Evolutionary conservation across 1,140 invertebrate genomes (phyloP).

Genomic region (Wasmannia auropunctata): DNA sequence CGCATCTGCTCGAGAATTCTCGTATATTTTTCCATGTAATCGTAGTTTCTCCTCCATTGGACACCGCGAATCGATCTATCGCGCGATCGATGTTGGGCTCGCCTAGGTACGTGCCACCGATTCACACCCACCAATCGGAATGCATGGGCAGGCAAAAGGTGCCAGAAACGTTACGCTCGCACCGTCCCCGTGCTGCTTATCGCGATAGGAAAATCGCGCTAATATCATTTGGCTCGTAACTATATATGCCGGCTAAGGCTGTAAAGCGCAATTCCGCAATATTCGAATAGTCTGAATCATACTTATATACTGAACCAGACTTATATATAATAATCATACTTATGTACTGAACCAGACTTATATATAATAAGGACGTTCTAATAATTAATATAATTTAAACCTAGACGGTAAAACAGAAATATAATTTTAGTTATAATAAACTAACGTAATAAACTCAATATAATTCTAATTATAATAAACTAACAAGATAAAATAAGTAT

Average conservation of each 20-base stretch:
- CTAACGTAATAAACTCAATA: not conserved
- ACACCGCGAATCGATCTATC: slow-evolving; percentile 30
- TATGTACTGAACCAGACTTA: not conserved
- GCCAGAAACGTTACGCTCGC: slow-evolving; percentile 34
- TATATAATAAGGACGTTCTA: not conserved
- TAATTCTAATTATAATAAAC: not conserved
- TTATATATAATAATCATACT: not conserved
- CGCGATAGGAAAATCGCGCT: slow-evolving; percentile 53
- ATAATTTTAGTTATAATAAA: not conserved
- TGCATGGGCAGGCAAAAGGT: slow-evolving; percentile 64
- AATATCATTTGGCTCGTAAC: slow-evolving; percentile 25
- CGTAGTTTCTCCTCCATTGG: slow-evolving; percentile 29
- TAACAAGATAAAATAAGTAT: not conserved
- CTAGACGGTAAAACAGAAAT: not conserved
- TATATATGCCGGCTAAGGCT: not conserved
- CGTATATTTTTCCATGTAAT: slow-evolving; percentile 24
- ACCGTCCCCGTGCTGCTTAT: slow-evolving; percentile 48
- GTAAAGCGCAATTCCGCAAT: not conserved
- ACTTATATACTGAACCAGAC: not conserved
- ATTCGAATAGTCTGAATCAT: not conserved
- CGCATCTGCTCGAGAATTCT: not conserved
- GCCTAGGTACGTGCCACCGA: slow-evolving; percentile 48
- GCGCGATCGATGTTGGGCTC: slow-evolving; percentile 8
- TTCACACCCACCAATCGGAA: slow-evolving; percentile 74
- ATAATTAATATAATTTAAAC: not conserved